Conservation (phyloP, 1,140 invertebrate species). For the Phthorimaea operculella region DNA sequence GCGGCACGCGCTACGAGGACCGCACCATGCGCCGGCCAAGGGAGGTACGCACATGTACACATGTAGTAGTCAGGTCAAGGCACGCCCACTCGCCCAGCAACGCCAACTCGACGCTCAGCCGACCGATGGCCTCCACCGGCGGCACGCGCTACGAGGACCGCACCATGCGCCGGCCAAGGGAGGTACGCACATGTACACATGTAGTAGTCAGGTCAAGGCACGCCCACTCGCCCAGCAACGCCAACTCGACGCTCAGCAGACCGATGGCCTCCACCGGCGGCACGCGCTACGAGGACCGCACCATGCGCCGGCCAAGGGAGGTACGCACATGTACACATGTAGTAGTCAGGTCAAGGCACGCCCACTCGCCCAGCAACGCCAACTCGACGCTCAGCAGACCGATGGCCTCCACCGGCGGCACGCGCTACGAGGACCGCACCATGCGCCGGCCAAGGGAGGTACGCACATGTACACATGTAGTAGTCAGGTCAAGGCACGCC, state of each 20-base stretch:
- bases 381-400: slow-evolving; percentile 94
- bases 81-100: slow-evolving; percentile 84
- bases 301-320: slow-evolving; percentile 76
- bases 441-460: slow-evolving; percentile 75
- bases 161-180: slow-evolving; percentile 79
- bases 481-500: slow-evolving; percentile 68
- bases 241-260: slow-evolving; percentile 92
- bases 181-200: slow-evolving; percentile 30
- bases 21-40: slow-evolving; percentile 81
- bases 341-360: slow-evolving; percentile 56
- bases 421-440: slow-evolving; percentile 91
- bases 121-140: slow-evolving; percentile 94
- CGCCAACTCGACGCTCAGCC: slow-evolving; percentile 92
- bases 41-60: slow-evolving; percentile 34
- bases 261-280: slow-evolving; percentile 95
- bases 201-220: slow-evolving; percentile 40
- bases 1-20: slow-evolving; percentile 92
- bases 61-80: slow-evolving; percentile 36
- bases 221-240: slow-evolving; percentile 87
- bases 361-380: slow-evolving; percentile 89
- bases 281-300: slow-evolving; percentile 91
- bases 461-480: too few species aligned
- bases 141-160: slow-evolving; percentile 92
- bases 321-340: slow-evolving; percentile 22
- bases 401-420: slow-evolving; percentile 94